Conservation (phyloP, 2,888 invertebrate genomes). For the Hypomecis punctinalis region DNA sequence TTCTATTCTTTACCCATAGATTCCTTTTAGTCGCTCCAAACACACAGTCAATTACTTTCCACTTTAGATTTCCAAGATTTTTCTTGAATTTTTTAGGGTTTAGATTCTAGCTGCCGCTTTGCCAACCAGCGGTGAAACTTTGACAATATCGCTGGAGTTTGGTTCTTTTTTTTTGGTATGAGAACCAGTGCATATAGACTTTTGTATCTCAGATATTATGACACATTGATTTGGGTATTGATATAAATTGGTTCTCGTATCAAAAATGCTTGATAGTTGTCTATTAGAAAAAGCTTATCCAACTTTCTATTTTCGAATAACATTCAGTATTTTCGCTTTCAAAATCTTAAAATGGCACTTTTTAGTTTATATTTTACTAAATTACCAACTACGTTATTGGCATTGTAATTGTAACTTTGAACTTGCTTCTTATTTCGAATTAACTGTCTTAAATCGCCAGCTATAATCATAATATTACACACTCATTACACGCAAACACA, state of each 20-base stretch:
- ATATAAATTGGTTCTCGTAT: slow-evolving; percentile 52
- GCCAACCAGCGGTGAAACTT: slow-evolving; percentile 70
- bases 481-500: slow-evolving; percentile 33
- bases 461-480: slow-evolving; percentile 19
- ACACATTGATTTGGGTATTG: not conserved
- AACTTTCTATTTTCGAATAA: slow-evolving; percentile 57
- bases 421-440: slow-evolving; percentile 10
- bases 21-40: slow-evolving; percentile 30
- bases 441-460: slow-evolving; percentile 1
- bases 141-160: slow-evolving; percentile 67
- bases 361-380: slow-evolving; percentile 32
- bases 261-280: slow-evolving; percentile 65
- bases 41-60: slow-evolving; percentile 46
- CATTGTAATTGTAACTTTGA: slow-evolving; percentile 15
- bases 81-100: slow-evolving; percentile 56
- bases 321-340: slow-evolving; percentile 39
- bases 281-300: slow-evolving; percentile 70
- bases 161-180: slow-evolving; percentile 52
- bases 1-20: slow-evolving; percentile 35
- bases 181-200: slow-evolving; percentile 39
- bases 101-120: slow-evolving; percentile 69
- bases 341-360: slow-evolving; percentile 36
- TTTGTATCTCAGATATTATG: no score
- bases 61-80: slow-evolving; percentile 46
- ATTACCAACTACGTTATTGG: slow-evolving; percentile 22